Conservation (phyloP, 2,113 vertebrate genomes). For the Ceratotherium simum region DNA sequence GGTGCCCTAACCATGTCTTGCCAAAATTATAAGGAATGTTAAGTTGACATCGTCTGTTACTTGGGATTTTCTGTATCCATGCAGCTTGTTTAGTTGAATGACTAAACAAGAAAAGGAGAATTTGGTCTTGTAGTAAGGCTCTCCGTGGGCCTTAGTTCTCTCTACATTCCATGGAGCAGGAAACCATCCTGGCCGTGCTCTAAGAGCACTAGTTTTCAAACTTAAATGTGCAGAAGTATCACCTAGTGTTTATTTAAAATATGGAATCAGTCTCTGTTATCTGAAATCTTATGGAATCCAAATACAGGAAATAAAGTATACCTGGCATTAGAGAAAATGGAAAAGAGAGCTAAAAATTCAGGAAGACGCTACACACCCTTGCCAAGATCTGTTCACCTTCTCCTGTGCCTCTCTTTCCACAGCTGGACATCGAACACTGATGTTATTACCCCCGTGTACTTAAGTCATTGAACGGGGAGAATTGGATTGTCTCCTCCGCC, state of each 20-base stretch:
- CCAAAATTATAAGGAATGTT: too few species aligned
- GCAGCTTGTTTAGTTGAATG: not conserved
- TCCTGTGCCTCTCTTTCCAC: not conserved
- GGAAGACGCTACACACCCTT: fast-evolving
- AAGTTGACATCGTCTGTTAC: not conserved
- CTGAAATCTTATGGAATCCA: not conserved
- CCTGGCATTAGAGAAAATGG: too few species aligned
- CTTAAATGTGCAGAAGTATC: not conserved
- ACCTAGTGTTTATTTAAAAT: not conserved
- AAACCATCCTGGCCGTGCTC: not conserved
- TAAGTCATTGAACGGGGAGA: fast-evolving
- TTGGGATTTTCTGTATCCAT: not conserved
- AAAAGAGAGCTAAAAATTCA: too few species aligned
- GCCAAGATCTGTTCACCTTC: fast-evolving
- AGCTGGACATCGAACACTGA: not conserved
- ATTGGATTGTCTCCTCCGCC: not conserved
- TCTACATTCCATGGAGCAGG: not conserved
- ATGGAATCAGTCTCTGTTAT: not conserved
- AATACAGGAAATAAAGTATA: not conserved
- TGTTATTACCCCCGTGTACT: fast-evolving
- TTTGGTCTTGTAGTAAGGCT: not conserved
- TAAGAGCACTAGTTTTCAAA: not conserved
- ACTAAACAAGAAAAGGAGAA: not conserved
- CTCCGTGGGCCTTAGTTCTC: fast-evolving
- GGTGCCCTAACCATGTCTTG: not conserved